Percentiles rank a stretch among this genome's conserved stretches.
Conservation (phyloP, 2,797 vertebrate species). For the Mus minutoides region DNA sequence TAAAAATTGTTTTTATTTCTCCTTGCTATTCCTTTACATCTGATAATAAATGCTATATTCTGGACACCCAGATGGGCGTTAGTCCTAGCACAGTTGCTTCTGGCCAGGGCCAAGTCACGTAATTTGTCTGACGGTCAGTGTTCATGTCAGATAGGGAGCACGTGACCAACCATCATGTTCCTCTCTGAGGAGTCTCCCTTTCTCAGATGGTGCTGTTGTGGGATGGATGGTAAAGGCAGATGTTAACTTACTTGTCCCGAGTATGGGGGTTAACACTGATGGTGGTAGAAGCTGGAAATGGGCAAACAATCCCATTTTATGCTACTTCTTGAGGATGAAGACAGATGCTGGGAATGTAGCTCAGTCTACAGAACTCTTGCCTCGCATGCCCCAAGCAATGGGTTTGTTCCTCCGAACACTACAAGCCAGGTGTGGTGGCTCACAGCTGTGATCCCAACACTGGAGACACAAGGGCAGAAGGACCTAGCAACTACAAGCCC, state of each 20-base stretch:
- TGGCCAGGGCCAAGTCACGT: not conserved
- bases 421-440: too few relatives aligned
- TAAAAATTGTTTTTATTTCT: slow-evolving; percentile 20
- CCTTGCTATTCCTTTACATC: not conserved
- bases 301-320: not conserved
- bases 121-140: not conserved
- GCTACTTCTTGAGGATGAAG: slow-evolving; percentile 43
- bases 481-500: not conserved
- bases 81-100: not conserved
- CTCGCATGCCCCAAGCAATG: too few relatives aligned
- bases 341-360: not conserved
- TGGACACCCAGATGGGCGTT: not conserved
- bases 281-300: not conserved
- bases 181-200: not conserved
- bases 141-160: not conserved
- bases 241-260: not conserved
- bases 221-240: not conserved
- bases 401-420: not conserved
- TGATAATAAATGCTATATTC: not conserved
- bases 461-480: not conserved
- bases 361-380: not conserved
- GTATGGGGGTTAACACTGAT: not conserved
- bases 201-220: not conserved
- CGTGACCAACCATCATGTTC: not conserved
- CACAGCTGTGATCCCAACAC: not conserved